phyloP scores from a whole-genome alignment of 2,888 invertebrate species.

The Druceiella hillmani region DNA sequence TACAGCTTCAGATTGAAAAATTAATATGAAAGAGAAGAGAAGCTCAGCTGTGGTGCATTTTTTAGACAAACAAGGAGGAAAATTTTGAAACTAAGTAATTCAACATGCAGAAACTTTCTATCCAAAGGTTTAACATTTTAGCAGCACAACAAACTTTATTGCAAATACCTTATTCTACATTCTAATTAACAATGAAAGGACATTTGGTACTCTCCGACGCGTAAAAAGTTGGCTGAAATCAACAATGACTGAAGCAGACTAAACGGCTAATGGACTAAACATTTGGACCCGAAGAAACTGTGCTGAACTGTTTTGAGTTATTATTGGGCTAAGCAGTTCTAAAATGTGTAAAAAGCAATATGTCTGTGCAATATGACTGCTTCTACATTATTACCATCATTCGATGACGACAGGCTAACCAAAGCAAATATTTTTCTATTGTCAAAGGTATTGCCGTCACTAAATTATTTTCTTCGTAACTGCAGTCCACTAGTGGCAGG shows the following conservation, averaged over 20 bases:
- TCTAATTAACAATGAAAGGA: slow-evolving; percentile 16
- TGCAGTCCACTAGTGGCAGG: no score
- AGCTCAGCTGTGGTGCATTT: slow-evolving; percentile 10
- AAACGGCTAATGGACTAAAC: no score
- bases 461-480: no score
- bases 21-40: slow-evolving; percentile 10
- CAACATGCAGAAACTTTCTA: slow-evolving; percentile 11
- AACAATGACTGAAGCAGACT: slow-evolving; percentile 17
- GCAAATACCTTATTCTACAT: slow-evolving; percentile 14
- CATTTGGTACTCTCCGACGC: slow-evolving; percentile 15
- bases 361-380: no score
- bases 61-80: slow-evolving; percentile 9
- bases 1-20: slow-evolving; percentile 9
- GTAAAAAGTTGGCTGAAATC: slow-evolving; percentile 18
- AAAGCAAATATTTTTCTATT: no score
- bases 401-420: no score
- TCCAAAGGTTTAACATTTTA: slow-evolving; percentile 14
- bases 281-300: no score
- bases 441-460: no score
- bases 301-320: no score
- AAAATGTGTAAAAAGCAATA: no score
- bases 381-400: no score
- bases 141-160: slow-evolving; percentile 13
- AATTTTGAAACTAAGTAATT: slow-evolving; percentile 7
- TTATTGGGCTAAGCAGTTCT: no score